These are phyloP conservation scores for Argyrosomus japonicus DNA, from an alignment of 2,113 vertebrate species.

Conservation along the genomic window DNA sequence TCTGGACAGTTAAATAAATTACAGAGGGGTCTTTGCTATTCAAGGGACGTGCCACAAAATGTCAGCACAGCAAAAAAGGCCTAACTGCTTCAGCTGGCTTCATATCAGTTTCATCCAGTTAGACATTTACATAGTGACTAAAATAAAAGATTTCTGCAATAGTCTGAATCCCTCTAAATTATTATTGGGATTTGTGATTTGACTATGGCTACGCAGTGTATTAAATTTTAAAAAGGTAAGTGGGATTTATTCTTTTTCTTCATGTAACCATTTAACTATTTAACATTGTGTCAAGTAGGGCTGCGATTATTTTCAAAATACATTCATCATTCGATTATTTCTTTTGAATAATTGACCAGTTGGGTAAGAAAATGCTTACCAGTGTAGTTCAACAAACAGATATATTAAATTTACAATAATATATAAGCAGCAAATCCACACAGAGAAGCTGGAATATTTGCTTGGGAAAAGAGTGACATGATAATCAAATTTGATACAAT, in stretches of 20 bases:
- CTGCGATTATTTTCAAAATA: no score
- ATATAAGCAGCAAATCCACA: background rate
- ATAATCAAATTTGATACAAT: background rate
- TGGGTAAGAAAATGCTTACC: background rate
- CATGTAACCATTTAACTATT: no score
- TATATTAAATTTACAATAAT: background rate
- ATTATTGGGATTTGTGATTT: background rate
- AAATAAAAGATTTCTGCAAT: background rate
- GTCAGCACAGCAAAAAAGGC: background rate
- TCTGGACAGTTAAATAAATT: slow-evolving; percentile 31
- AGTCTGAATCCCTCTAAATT: background rate
- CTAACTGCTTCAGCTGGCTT: background rate
- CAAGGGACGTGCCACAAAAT: background rate
- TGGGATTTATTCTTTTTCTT: no score
- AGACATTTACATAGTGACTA: background rate
- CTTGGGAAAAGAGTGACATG: background rate
- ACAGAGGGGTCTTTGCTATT: slow-evolving; percentile 3
- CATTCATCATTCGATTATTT: background rate
- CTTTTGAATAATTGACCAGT: background rate
- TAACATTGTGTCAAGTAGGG: no score
- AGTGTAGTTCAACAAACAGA: background rate
- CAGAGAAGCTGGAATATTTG: background rate
- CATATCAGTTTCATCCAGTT: background rate
- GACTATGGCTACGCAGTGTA: background rate
- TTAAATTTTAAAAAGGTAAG: background rate